Conservation (phyloP, 1,140 invertebrate genomes). For the Drosophila lowei region DNA sequence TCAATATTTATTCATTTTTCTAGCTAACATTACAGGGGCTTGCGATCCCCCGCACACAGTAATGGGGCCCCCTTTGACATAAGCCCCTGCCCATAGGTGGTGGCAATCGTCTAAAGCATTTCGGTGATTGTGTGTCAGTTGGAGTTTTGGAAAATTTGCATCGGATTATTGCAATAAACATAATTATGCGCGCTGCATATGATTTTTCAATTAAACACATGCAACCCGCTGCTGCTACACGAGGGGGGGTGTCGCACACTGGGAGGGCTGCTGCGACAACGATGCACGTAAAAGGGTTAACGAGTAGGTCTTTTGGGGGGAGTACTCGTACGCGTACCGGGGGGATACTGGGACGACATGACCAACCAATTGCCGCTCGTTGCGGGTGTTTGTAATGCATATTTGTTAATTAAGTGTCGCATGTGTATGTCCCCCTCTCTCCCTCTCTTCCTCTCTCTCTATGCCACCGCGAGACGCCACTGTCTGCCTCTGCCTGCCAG, state of each 20-base stretch:
- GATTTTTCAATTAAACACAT: constrained; percentile 82
- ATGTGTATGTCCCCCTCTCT: constrained; percentile 16
- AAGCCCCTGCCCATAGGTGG: constrained; percentile 20
- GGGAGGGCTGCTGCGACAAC: constrained; percentile 10
- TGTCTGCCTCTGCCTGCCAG: constrained; percentile 12
- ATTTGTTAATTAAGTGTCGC: constrained; percentile 79
- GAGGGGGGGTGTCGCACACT: not conserved
- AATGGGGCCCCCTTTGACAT: not conserved
- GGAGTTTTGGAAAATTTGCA: constrained; percentile 74
- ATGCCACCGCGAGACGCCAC: not conserved
- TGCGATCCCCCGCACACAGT: too few relatives aligned
- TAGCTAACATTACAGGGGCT: too few relatives aligned
- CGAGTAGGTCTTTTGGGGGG: not conserved
- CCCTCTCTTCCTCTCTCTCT: not conserved
- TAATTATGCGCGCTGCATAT: constrained; percentile 82
- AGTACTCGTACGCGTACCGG: too few relatives aligned
- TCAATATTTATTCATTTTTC: too few relatives aligned
- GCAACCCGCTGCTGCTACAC: constrained; percentile 39
- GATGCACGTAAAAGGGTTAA: constrained; percentile 68
- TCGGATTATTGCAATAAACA: constrained; percentile 82
- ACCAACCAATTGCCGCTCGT: constrained; percentile 75
- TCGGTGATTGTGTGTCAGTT: constrained; percentile 64
- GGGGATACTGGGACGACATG: constrained; percentile 41
- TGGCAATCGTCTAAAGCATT: constrained; percentile 56
- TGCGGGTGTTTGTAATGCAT: constrained; percentile 79